Conservation (phyloP, 2,888 invertebrate genomes). For the Macrophya annulata region DNA sequence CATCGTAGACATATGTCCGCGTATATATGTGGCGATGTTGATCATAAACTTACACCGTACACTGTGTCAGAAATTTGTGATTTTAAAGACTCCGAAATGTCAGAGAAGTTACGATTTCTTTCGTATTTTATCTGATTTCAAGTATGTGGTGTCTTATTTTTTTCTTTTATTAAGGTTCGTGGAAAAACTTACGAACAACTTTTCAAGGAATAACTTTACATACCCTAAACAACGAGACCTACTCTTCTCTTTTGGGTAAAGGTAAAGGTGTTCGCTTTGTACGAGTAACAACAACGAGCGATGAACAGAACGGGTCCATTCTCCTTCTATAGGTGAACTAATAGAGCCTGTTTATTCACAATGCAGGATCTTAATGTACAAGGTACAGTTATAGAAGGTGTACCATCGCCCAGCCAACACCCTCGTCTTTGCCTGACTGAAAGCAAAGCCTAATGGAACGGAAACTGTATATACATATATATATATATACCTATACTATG, state of each 20-base stretch:
- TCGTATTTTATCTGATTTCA: too few relatives aligned
- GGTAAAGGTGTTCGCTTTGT: constrained; percentile 35
- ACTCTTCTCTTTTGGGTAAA: constrained; percentile 22
- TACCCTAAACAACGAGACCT: background rate
- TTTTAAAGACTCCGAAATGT: background rate
- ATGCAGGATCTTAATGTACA: constrained; percentile 58
- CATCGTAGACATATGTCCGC: background rate
- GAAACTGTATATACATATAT: too few relatives aligned
- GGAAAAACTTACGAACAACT: background rate
- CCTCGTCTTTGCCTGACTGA: constrained; percentile 56
- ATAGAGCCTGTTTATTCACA: constrained; percentile 57
- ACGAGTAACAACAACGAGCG: constrained; percentile 36
- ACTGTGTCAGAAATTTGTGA: background rate
- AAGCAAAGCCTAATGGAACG: constrained; percentile 58
- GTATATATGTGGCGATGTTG: background rate
- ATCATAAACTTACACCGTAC: background rate
- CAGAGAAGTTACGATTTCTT: too few relatives aligned
- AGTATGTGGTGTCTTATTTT: background rate
- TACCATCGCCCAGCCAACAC: constrained; percentile 47
- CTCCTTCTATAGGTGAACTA: constrained; percentile 48
- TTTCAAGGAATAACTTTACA: background rate
- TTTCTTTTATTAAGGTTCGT: background rate
- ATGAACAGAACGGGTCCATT: constrained; percentile 47
- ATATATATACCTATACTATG: constrained; percentile 15
- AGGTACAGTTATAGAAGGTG: constrained; percentile 45